These are phyloP conservation scores for Scaptomyza flava DNA, from an alignment of 2,888 invertebrate genomes.

Conservation along the genomic window DNA sequence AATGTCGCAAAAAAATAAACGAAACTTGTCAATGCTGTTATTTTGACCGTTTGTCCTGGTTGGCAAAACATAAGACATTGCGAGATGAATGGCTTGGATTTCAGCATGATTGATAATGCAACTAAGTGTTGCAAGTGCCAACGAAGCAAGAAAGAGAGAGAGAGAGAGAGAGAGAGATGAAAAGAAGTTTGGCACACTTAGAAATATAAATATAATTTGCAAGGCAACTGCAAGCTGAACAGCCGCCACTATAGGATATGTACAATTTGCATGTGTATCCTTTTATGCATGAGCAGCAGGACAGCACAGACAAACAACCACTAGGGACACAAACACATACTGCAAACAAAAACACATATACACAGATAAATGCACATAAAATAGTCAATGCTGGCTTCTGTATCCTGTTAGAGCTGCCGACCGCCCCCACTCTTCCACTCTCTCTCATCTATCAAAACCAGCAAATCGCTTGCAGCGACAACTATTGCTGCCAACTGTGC, in stretches of 20 bases:
- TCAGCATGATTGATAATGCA: slow-evolving; percentile 83
- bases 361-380: slow-evolving; percentile 65
- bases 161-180: background rate
- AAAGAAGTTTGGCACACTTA: slow-evolving; percentile 23
- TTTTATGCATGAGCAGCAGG: slow-evolving; percentile 62
- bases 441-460: slow-evolving; percentile 33
- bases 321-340: slow-evolving; percentile 30
- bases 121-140: slow-evolving; percentile 65
- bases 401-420: slow-evolving; percentile 7
- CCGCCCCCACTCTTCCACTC: background rate
- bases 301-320: slow-evolving; percentile 36
- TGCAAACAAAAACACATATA: slow-evolving; percentile 17
- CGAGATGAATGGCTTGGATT: slow-evolving; percentile 60
- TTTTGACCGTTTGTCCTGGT: slow-evolving; percentile 49
- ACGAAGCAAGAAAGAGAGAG: background rate
- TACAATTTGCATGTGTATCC: slow-evolving; percentile 74
- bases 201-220: slow-evolving; percentile 62
- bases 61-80: slow-evolving; percentile 34
- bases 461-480: slow-evolving; percentile 74
- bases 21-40: slow-evolving; percentile 17
- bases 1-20: slow-evolving; percentile 35
- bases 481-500: slow-evolving; percentile 45
- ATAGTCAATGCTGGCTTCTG: slow-evolving; percentile 49
- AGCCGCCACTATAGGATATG: slow-evolving; percentile 50
- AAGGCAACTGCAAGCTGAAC: slow-evolving; percentile 19